These are phyloP conservation scores for Elgaria multicarinata DNA, from an alignment of 2,113 vertebrate genomes.

Conservation along the genomic window DNA sequence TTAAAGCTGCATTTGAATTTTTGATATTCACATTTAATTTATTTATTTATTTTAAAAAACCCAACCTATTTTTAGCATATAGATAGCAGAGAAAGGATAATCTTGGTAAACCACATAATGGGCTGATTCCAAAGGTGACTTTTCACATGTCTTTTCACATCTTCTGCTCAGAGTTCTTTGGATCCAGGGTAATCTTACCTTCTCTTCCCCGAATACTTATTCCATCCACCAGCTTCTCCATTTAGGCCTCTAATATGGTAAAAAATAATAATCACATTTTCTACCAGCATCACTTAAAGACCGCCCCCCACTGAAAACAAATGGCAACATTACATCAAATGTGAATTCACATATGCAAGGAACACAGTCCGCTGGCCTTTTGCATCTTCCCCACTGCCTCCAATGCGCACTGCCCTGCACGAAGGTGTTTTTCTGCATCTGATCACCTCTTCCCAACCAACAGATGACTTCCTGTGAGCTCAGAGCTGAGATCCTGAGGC, in stretches of 20 bases:
- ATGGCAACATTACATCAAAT: background rate
- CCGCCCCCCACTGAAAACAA: background rate
- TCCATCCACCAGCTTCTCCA: background rate
- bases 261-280: background rate
- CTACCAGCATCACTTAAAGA: background rate
- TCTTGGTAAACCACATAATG: background rate
- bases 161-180: background rate
- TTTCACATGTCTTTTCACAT: background rate
- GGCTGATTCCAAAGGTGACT: background rate
- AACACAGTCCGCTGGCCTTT: background rate
- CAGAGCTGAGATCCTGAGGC: background rate
- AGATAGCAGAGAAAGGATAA: background rate
- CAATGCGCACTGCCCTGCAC: background rate
- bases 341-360: background rate
- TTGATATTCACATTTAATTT: constrained; percentile 20
- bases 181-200: background rate
- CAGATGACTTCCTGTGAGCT: background rate
- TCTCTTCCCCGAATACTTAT: background rate
- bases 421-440: background rate
- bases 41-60: background rate
- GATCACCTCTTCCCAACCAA: background rate
- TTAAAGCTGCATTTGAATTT: constrained; percentile 50
- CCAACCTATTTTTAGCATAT: background rate
- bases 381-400: background rate
- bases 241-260: background rate